A percentile compares a stretch with the other conserved stretches of the same genome.
Conservation (phyloP, 2,888 invertebrate genomes). For the Lutraria lutraria region DNA sequence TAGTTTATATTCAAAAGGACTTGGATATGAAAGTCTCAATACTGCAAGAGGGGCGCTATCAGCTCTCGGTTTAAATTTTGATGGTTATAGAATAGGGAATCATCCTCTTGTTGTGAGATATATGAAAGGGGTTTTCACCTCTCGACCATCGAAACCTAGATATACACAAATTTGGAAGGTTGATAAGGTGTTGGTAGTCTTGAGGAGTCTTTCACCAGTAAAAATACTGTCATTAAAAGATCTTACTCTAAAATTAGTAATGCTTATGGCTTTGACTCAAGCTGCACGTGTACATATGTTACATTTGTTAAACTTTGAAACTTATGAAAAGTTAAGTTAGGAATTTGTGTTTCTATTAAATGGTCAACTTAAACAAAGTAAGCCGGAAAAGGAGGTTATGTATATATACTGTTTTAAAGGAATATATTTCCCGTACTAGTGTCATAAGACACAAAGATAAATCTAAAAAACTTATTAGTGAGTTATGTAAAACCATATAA, state of each 20-base stretch:
- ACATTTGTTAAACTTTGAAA: slow-evolving; percentile 52
- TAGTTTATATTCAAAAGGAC: slow-evolving; percentile 26
- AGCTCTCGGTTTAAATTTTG: slow-evolving; percentile 33
- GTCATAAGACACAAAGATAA: too few species aligned
- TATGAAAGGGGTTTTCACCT: slow-evolving; percentile 53
- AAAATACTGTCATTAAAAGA: slow-evolving; percentile 37
- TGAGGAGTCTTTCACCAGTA: slow-evolving; percentile 48
- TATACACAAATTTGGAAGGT: slow-evolving; percentile 49
- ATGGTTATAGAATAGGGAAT: slow-evolving; percentile 43
- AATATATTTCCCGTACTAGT: too few species aligned
- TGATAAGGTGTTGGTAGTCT: slow-evolving; percentile 21
- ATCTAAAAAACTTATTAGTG: too few species aligned
- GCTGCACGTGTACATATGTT: slow-evolving; percentile 55
- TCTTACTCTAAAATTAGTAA: slow-evolving; percentile 47
- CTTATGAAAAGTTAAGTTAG: too few species aligned
- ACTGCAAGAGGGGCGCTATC: slow-evolving; percentile 39
- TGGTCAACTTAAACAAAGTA: too few species aligned
- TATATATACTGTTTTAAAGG: too few species aligned
- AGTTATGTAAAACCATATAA: too few species aligned
- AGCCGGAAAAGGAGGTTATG: too few species aligned
- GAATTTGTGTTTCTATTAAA: too few species aligned
- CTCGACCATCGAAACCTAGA: slow-evolving; percentile 42
- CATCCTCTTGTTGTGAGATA: slow-evolving; percentile 40
- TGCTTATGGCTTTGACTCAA: slow-evolving; percentile 55
- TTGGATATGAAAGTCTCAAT: slow-evolving; percentile 47